These are phyloP conservation scores for Panulirus ornatus DNA, from an alignment of 1,140 invertebrate genomes.

Conservation along the genomic window DNA sequence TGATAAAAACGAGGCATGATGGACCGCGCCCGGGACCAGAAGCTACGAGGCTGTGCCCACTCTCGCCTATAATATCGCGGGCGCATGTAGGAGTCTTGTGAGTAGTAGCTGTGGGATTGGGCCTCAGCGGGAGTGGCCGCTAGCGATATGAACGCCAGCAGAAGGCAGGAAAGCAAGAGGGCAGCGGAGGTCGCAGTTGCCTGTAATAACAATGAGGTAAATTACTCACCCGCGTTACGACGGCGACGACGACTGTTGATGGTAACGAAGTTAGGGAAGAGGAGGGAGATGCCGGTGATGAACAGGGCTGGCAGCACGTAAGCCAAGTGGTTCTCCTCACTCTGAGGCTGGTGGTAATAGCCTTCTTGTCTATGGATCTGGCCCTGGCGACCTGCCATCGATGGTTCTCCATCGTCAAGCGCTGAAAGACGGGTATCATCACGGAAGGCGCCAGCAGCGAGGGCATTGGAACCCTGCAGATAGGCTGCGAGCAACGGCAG, in stretches of 20 bases:
- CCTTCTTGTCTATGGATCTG: neutral
- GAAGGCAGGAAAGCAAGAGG: neutral
- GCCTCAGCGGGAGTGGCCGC: neutral
- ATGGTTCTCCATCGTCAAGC: neutral
- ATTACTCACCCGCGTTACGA: slow-evolving; percentile 29
- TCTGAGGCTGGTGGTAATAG: neutral
- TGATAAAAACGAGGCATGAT: slow-evolving; percentile 48
- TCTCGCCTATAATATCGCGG: neutral
- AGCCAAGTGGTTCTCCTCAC: slow-evolving; percentile 16
- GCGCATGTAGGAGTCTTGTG: neutral
- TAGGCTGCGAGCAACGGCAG: neutral
- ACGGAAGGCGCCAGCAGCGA: neutral
- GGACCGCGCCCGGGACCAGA: slow-evolving; percentile 43
- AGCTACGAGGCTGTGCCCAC: slow-evolving; percentile 25
- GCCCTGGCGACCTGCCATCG: neutral
- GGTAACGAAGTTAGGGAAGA: slow-evolving; percentile 61
- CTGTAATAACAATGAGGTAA: slow-evolving; percentile 26
- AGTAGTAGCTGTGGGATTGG: neutral
- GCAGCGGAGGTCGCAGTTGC: neutral
- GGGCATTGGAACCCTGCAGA: neutral
- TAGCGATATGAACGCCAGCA: slow-evolving; percentile 16
- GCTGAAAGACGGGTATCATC: neutral
- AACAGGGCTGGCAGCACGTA: slow-evolving; percentile 43
- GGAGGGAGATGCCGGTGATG: slow-evolving; percentile 62
- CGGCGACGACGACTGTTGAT: slow-evolving; percentile 34